phyloP scores from a whole-genome alignment of 2,797 vertebrate genomes.

The Perdix hodgsoniae region DNA sequence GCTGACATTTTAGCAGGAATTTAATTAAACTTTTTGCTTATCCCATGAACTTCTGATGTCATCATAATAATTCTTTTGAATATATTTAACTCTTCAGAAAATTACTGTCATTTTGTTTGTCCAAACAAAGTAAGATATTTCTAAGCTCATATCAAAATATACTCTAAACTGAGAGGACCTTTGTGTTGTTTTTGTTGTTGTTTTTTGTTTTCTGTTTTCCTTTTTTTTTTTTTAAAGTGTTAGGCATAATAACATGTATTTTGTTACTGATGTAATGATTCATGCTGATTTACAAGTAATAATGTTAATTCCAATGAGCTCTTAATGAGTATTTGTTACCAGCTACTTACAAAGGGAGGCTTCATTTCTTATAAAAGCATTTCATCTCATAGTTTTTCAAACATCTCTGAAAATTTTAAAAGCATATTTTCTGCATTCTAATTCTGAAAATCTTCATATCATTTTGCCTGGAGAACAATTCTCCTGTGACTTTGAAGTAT shows the following conservation, averaged over 20 bases:
- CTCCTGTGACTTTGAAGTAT: neutral
- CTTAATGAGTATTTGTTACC: neutral
- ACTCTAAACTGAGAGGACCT: neutral
- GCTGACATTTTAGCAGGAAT: slow-evolving; percentile 20
- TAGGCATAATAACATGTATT: neutral
- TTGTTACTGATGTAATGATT: neutral
- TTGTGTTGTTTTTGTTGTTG: no score
- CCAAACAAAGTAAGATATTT: neutral
- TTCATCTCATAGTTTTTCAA: neutral
- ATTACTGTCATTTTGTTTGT: neutral
- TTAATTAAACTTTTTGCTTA: slow-evolving; percentile 8
- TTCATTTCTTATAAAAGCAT: neutral
- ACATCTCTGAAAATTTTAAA: neutral
- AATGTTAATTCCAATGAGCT: neutral
- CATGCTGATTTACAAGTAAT: neutral
- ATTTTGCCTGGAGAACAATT: neutral
- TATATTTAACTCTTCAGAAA: slow-evolving; percentile 9
- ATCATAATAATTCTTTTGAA: slow-evolving; percentile 3
- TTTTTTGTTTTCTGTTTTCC: neutral
- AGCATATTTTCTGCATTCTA: neutral
- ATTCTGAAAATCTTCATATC: neutral
- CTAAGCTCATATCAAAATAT: neutral
- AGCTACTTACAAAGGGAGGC: neutral
- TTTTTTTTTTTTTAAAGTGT: neutral
- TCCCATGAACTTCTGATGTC: slow-evolving; percentile 12